These are phyloP conservation scores for Falco cherrug DNA, from an alignment of 2,797 vertebrate species.

Conservation along the genomic window DNA sequence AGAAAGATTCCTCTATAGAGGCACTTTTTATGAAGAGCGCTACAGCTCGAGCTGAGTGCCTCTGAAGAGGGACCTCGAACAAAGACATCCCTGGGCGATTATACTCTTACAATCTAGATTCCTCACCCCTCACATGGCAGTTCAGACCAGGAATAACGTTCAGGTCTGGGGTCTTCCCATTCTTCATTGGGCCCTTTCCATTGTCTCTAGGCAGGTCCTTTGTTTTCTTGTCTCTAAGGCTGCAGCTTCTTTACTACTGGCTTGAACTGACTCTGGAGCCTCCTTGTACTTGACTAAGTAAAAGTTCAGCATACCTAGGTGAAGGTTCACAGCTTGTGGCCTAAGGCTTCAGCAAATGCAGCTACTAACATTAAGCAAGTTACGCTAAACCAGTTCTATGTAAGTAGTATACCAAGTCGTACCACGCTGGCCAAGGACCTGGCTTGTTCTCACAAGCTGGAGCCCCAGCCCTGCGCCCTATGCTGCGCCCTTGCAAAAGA, in stretches of 20 bases:
- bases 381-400: not conserved
- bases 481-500: not conserved
- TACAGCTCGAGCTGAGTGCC: not conserved
- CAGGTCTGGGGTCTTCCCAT: not conserved
- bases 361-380: not conserved
- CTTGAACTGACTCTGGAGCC: not conserved
- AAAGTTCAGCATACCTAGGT: not conserved
- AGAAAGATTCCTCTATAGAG: not conserved
- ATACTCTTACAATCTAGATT: not conserved
- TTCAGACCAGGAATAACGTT: not conserved
- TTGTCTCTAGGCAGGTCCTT: not conserved
- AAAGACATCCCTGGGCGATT: not conserved
- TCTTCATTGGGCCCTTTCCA: not conserved
- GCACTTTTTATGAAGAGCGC: not conserved
- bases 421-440: not conserved
- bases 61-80: not conserved
- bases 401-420: no score
- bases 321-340: not conserved
- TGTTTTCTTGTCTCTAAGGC: not conserved
- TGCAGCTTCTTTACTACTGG: not conserved
- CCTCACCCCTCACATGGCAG: not conserved
- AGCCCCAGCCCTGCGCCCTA: accelerated
- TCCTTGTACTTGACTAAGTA: not conserved
- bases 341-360: not conserved
- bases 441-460: not conserved